Base-by-base conservation (phyloP, 1,140 invertebrate genomes). In the Drosophila repletoides region DNA sequence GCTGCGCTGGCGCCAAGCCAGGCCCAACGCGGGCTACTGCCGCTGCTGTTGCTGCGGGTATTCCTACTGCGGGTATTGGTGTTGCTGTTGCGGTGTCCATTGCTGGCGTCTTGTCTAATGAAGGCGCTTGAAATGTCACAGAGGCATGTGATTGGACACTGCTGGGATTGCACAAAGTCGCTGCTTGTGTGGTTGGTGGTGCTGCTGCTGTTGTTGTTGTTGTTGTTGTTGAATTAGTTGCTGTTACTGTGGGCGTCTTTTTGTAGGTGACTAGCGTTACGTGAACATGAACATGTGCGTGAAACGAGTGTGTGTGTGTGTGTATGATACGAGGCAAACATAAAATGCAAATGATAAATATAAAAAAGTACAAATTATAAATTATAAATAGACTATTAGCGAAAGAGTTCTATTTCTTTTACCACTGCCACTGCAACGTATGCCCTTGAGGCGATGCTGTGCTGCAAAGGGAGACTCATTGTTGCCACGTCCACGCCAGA, bases 351-450 rank as follows among this genome's bases (percentile, higher is more conserved):
- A 45, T 31, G 28, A 65, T 29, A 40, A 66, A 71, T 36, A 46
- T 7, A 4, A 58, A 59, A 46, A 40, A 55, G 33, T n/a, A 49
- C 9, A 67, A 67, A 71, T 60, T 24, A 72, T 34, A 61, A 72
- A 22, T 63, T 36, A 41, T 34, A 51, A 17, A 17, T 40, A 19
- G 43, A 15, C 14, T 29, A 21, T 28, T 29, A 7, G 41, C 7
- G 10, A 7, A 21, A 52, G 14, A 31, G 15, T 33, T 41, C 34
- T 46, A 29, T 5, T 21, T 10, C 12, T 46, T 59, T 71, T 90
- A 89, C 88, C 88, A 75, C 79, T 90, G 67, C 88, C 88, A 67
- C 88, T 90, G 86, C 81, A 72, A 33, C 88, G 83, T 40, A 90
- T 90, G 28, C 88, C 88, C 31, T 89, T 90, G 2, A 89, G 70